Percentiles rank a stretch among this genome's conserved stretches.
Evolutionary conservation across 2,888 invertebrate genomes (phyloP).

Genomic region (Trachelus iudaicus): DNA sequence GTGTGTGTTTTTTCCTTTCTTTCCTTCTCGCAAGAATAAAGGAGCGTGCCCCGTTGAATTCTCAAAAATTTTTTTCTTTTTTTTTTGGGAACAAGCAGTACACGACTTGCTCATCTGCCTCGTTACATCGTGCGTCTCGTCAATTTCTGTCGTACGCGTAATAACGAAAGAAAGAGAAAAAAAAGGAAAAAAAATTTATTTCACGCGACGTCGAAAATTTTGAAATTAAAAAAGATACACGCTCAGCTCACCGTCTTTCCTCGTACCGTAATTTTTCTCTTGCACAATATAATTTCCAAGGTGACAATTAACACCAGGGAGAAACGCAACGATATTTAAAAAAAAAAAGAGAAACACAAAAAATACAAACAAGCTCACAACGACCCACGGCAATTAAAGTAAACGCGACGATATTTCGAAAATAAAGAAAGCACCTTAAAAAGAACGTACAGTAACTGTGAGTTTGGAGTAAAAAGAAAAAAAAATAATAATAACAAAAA

Average conservation of each 20-base stretch:
- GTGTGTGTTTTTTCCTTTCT: background rate
- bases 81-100: background rate
- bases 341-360: conserved; percentile 9
- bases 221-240: background rate
- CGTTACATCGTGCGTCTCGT: background rate
- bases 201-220: background rate
- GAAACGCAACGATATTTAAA: conserved; percentile 24
- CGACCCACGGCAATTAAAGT: background rate
- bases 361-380: conserved; percentile 15
- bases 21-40: background rate
- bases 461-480: conserved; percentile 15
- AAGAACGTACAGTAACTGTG: background rate
- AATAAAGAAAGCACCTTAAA: background rate
- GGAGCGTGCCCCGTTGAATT: background rate
- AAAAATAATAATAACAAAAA: conserved; percentile 23
- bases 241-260: background rate
- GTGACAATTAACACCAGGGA: conserved; percentile 15
- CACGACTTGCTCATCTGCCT: background rate
- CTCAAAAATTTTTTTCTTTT: background rate
- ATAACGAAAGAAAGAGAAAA: background rate
- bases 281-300: conserved; percentile 45
- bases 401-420: background rate
- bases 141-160: background rate
- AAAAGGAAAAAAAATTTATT: background rate
- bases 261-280: background rate